Evolutionary conservation across 2,113 vertebrate species (phyloP).

Genomic region (Menidia beryllina): DNA sequence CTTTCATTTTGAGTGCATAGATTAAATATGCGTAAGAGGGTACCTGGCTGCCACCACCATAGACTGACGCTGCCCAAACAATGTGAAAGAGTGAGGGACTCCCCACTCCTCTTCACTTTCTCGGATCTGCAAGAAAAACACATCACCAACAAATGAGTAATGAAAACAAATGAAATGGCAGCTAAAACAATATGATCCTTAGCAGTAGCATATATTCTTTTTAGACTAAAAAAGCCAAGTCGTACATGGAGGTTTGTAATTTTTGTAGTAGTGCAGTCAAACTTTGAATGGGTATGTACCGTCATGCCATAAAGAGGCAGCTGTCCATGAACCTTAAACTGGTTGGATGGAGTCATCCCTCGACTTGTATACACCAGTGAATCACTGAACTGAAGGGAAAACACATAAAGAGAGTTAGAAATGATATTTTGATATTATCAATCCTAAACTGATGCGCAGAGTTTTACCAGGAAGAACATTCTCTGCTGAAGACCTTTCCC

Average conservation of each 20-base stretch:
- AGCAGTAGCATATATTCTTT: too few relatives aligned
- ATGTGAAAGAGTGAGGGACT: conserved; percentile 92
- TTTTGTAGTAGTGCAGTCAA: neutral
- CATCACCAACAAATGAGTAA: neutral
- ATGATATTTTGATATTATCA: too few relatives aligned
- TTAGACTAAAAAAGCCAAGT: too few relatives aligned
- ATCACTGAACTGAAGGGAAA: conserved; percentile 90
- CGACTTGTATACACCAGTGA: conserved; percentile 93
- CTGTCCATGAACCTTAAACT: conserved; percentile 96
- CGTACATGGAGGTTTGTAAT: too few relatives aligned
- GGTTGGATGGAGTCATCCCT: conserved; percentile 91
- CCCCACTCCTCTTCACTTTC: conserved; percentile 97
- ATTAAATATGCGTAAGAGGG: neutral
- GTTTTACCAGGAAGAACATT: conserved; percentile 96
- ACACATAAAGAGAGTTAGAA: neutral
- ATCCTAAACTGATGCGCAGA: neutral
- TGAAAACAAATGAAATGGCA: neutral
- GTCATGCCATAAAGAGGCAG: conserved; percentile 93
- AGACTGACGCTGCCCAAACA: conserved; percentile 91
- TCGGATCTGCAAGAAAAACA: conserved; percentile 83
- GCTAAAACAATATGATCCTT: too few relatives aligned
- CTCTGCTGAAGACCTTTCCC: conserved; percentile 97
- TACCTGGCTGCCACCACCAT: conserved; percentile 96
- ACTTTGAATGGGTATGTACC: conserved; percentile 75
- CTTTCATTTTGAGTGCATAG: too few relatives aligned